Evolutionary conservation across 1,140 invertebrate species (phyloP).

Genomic region (Ptiloglossa arizonensis): DNA sequence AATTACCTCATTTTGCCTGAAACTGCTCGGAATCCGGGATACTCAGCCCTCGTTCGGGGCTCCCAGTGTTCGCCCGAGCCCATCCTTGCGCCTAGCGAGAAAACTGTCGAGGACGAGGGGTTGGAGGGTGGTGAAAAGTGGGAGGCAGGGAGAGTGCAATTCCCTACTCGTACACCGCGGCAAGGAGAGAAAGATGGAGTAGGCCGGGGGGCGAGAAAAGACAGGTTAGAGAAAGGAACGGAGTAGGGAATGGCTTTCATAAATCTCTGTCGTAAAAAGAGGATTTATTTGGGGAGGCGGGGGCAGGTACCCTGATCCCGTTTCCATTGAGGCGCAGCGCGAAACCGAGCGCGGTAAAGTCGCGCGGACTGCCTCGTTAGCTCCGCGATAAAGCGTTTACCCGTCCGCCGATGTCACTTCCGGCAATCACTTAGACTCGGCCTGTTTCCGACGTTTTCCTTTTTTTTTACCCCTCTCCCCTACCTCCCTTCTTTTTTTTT

Average conservation of each 20-base stretch:
- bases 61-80: conserved; percentile 52
- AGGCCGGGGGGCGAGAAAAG: conserved; percentile 47
- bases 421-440: conserved; percentile 74
- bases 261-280: conserved; percentile 80
- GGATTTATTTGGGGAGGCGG: conserved; percentile 76
- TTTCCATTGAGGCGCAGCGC: conserved; percentile 68
- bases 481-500: neutral
- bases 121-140: neutral
- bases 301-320: conserved; percentile 64
- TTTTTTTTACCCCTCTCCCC: conserved; percentile 50
- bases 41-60: conserved; percentile 57
- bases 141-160: conserved; percentile 28
- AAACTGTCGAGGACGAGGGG: too few relatives aligned
- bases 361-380: conserved; percentile 75
- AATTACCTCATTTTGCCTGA: conserved; percentile 80
- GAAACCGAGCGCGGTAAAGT: conserved; percentile 69
- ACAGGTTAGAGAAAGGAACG: conserved; percentile 27
- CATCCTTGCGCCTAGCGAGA: conserved; percentile 45
- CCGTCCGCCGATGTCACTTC: conserved; percentile 75
- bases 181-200: conserved; percentile 60
- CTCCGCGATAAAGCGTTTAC: conserved; percentile 76
- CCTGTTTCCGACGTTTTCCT: conserved; percentile 19
- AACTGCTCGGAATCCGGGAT: conserved; percentile 77
- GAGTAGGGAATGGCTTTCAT: conserved; percentile 76
- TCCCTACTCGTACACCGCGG: conserved; percentile 24